A percentile compares a stretch with the other conserved stretches of the same genome.
Conservation (phyloP, 2,888 invertebrate genomes). For the Cheilosia vernalis region DNA sequence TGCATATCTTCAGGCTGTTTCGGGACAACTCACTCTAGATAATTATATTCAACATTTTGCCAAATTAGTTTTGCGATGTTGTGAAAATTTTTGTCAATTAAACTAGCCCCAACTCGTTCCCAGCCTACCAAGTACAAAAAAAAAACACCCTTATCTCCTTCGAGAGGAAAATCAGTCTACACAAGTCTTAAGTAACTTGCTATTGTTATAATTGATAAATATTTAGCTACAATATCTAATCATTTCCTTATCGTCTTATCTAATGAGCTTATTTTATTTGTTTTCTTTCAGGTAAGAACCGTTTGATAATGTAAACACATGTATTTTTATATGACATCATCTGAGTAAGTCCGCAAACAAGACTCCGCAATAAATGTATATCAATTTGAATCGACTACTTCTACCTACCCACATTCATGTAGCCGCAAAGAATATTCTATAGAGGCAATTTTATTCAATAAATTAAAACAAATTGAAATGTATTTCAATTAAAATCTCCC, state of each 20-base stretch:
- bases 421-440: background rate
- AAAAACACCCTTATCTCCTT: too few species aligned
- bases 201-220: background rate
- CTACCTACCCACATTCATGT: background rate
- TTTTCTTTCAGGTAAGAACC: constrained; percentile 50
- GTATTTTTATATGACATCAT: background rate
- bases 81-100: too few species aligned
- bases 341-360: background rate
- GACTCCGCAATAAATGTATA: background rate
- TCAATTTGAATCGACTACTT: background rate
- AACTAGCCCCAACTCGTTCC: too few species aligned
- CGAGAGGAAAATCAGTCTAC: too few species aligned
- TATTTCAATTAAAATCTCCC: constrained; percentile 43
- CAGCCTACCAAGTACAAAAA: too few species aligned
- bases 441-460: constrained; percentile 43
- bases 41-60: too few species aligned
- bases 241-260: background rate
- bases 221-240: background rate
- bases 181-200: background rate
- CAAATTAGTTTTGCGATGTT: too few species aligned
- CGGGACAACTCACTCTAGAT: too few species aligned
- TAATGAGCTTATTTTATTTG: constrained; percentile 17
- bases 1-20: too few species aligned
- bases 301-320: background rate
- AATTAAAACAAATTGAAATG: constrained; percentile 67